Conservation (phyloP, 2,797 vertebrate genomes). For the Gymnodraco acuticeps region DNA sequence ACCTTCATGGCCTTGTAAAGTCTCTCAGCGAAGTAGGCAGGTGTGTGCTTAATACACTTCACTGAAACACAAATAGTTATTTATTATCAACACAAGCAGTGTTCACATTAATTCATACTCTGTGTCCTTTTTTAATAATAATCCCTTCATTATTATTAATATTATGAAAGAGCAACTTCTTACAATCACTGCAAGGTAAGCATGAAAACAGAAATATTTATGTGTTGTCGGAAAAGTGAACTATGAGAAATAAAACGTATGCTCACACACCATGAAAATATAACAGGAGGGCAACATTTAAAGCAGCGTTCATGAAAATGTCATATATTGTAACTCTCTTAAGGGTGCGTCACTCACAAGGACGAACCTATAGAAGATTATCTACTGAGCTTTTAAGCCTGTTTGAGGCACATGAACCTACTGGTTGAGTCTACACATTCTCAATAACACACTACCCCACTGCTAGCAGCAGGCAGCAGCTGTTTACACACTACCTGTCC, state of each 20-base stretch:
- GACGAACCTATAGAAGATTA: background rate
- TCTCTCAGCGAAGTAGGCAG: slow-evolving; percentile 95
- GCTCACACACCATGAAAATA: background rate
- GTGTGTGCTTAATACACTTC: slow-evolving; percentile 95
- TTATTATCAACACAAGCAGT: background rate
- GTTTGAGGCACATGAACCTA: background rate
- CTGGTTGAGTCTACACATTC: background rate
- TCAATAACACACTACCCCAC: background rate
- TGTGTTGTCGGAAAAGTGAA: background rate
- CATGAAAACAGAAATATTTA: slow-evolving; percentile 13
- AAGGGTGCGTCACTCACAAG: background rate
- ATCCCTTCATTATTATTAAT: too few relatives aligned
- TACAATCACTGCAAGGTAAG: background rate
- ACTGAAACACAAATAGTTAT: slow-evolving; percentile 82
- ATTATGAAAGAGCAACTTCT: background rate
- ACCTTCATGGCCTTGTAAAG: slow-evolving; percentile 98
- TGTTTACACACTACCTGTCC: background rate
- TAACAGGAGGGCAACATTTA: slow-evolving; percentile 4
- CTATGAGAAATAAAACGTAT: background rate
- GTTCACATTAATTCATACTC: background rate
- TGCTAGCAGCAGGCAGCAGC: background rate
- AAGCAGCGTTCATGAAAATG: slow-evolving; percentile 51
- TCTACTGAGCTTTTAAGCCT: background rate
- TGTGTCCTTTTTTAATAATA: background rate
- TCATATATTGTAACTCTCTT: background rate